phyloP scores from a whole-genome alignment of 1,140 invertebrate species.

The Leptopilina boulardi region DNA sequence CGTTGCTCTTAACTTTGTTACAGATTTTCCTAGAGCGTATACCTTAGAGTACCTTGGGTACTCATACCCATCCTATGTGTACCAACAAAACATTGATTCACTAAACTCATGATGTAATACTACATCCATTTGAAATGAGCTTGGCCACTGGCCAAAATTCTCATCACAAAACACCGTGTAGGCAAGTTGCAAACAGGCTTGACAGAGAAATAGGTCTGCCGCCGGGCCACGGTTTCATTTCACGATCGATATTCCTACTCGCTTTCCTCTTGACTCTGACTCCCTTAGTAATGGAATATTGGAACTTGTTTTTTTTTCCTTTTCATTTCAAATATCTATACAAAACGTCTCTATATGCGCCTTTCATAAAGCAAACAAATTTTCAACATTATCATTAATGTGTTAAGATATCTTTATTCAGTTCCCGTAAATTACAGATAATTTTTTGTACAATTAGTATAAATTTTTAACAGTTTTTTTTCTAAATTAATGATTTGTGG shows the following conservation, averaged over 20 bases:
- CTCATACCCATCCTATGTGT: slow-evolving; percentile 37
- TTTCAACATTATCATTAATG: too few species aligned
- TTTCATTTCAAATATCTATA: too few species aligned
- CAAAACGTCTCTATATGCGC: too few species aligned
- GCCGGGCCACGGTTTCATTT: slow-evolving; percentile 60
- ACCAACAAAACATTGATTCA: slow-evolving; percentile 69
- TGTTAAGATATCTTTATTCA: too few species aligned
- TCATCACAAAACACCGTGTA: slow-evolving; percentile 69
- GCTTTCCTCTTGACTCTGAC: slow-evolving; percentile 50
- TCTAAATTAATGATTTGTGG: too few species aligned
- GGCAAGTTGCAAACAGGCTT: slow-evolving; percentile 63
- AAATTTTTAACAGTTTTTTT: too few species aligned
- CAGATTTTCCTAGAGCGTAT: too few species aligned
- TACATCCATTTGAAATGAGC: slow-evolving; percentile 71
- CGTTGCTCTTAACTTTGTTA: too few species aligned
- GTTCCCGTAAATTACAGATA: too few species aligned
- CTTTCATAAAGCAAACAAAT: too few species aligned
- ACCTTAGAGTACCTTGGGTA: background rate
- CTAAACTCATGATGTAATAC: slow-evolving; percentile 71
- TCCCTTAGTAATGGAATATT: background rate
- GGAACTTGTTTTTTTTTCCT: too few species aligned
- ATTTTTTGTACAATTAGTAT: too few species aligned
- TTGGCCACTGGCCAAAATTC: slow-evolving; percentile 66
- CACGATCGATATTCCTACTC: slow-evolving; percentile 62
- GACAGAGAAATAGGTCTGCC: slow-evolving; percentile 66